These are phyloP conservation scores for Drosophila infuscata DNA, from an alignment of 2,888 invertebrate genomes.

Conservation along the genomic window DNA sequence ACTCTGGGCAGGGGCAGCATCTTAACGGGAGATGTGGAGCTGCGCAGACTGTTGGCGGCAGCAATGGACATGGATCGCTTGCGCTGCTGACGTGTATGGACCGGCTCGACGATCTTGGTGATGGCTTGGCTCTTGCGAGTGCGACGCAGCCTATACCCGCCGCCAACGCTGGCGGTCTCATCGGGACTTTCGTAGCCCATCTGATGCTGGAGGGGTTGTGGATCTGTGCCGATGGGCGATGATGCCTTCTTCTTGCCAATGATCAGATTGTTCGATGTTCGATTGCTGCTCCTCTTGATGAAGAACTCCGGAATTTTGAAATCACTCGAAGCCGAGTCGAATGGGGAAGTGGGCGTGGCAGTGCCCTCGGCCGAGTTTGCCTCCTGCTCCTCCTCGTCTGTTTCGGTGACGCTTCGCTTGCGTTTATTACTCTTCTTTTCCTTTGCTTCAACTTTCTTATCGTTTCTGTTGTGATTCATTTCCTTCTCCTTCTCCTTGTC, in stretches of 20 bases:
- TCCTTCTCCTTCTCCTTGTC: neutral
- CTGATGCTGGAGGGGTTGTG: slow-evolving; percentile 5
- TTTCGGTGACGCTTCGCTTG: neutral
- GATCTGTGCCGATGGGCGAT: neutral
- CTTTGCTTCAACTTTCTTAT: neutral
- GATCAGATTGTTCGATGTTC: slow-evolving; percentile 45
- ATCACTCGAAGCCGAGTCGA: neutral
- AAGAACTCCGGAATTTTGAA: slow-evolving; percentile 54
- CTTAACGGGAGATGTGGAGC: slow-evolving; percentile 63
- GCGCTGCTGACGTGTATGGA: slow-evolving; percentile 65
- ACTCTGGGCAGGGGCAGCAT: slow-evolving; percentile 60
- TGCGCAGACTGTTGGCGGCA: slow-evolving; percentile 31
- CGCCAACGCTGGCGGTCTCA: slow-evolving; percentile 45
- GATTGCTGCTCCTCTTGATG: slow-evolving; percentile 52
- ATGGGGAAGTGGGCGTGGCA: neutral
- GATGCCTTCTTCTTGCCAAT: slow-evolving; percentile 53
- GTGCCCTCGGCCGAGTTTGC: neutral
- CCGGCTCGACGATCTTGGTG: slow-evolving; percentile 39
- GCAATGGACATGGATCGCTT: slow-evolving; percentile 57
- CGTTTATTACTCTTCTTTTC: neutral
- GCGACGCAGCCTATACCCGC: slow-evolving; percentile 40
- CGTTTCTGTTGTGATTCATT: neutral
- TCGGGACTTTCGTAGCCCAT: slow-evolving; percentile 39
- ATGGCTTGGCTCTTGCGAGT: slow-evolving; percentile 10
- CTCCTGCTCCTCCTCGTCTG: neutral